Base-by-base conservation (phyloP, 2,797 vertebrate species). In the Danio jaintianensis region DNA sequence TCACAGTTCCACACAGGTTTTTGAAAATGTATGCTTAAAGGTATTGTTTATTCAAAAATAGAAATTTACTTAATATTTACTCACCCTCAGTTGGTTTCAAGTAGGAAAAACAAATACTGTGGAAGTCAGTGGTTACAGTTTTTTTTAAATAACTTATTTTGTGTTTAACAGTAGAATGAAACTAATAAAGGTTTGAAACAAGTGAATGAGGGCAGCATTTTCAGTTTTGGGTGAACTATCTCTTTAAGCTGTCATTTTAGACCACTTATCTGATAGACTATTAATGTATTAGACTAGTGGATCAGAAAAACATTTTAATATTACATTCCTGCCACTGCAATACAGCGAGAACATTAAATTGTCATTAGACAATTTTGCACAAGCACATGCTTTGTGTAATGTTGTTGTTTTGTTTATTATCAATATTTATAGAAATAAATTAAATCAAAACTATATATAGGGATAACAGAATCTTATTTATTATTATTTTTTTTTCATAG, bases 401-500 rank as follows among this genome's bases (percentile, higher is more conserved):
- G 20, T 38, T 50, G 59, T 74, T 22, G 29, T 29, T 29, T 29
- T 29, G 29, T 29, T 29, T 20, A 7, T 56, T 29, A 38, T 29
- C 22, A 40, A 38, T 2, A 12, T 18, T 40, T 42, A 9, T 70
- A 9, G 0, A 58, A 59, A 38, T 7, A 29, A 29, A 29, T 29
- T 29, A 29, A 29, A 3, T 29, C 29, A 29, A 29, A 29, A 29
- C 29, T 29, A 29, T 29, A 29, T 29, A 29, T 75, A 6, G 11
- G 73, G 12, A 55, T 83, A 56, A 75, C 50, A 62, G 5, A 29
- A 29, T n/a, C n/a, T n/a, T n/a, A n/a, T n/a, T n/a, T n/a, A n/a
- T n/a, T n/a, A 29, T 29, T 29, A 29, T 29, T 29, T 50, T 13
- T 84, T 22, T 80, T 85, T 68, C 16, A 5, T 88, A 94, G 93